These are phyloP conservation scores for Aplysia californica DNA, from an alignment of 1,140 invertebrate species.

Conservation along the genomic window DNA sequence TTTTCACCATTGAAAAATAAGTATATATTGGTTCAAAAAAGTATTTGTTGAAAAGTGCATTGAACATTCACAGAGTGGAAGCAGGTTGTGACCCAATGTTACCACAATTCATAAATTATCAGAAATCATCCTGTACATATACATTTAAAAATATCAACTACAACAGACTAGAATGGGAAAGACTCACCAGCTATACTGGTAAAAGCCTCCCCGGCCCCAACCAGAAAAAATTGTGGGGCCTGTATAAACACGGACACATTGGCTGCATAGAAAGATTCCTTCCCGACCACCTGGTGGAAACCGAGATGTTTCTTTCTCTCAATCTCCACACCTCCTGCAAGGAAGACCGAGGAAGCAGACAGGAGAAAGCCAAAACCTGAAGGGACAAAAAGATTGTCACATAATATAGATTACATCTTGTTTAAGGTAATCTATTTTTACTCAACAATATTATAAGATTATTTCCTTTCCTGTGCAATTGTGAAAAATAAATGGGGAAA, in stretches of 20 bases:
- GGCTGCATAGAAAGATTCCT: slow-evolving; percentile 47
- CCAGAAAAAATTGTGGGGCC: slow-evolving; percentile 69
- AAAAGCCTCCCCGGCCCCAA: slow-evolving; percentile 71
- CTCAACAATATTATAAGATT: neutral
- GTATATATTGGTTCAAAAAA: too few species aligned
- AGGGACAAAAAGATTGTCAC: slow-evolving; percentile 22
- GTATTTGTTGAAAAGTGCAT: too few species aligned
- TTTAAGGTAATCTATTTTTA: too few species aligned
- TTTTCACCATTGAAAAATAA: too few species aligned
- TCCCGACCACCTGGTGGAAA: slow-evolving; percentile 42
- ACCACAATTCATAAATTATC: too few species aligned
- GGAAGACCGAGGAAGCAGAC: slow-evolving; percentile 64
- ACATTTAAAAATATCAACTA: too few species aligned
- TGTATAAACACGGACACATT: slow-evolving; percentile 61
- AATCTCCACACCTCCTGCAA: slow-evolving; percentile 68
- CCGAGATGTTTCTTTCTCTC: slow-evolving; percentile 55
- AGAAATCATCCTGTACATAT: too few species aligned
- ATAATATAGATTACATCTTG: too few species aligned
- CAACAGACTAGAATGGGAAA: too few species aligned
- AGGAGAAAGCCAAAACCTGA: slow-evolving; percentile 67
- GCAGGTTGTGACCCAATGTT: too few species aligned
- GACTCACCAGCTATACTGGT: slow-evolving; percentile 63
- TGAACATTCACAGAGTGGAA: too few species aligned
- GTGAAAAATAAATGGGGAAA: neutral
- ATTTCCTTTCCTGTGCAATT: neutral